These are phyloP conservation scores for Fopius arisanus DNA, from an alignment of 1,140 invertebrate species.

Conservation along the genomic window DNA sequence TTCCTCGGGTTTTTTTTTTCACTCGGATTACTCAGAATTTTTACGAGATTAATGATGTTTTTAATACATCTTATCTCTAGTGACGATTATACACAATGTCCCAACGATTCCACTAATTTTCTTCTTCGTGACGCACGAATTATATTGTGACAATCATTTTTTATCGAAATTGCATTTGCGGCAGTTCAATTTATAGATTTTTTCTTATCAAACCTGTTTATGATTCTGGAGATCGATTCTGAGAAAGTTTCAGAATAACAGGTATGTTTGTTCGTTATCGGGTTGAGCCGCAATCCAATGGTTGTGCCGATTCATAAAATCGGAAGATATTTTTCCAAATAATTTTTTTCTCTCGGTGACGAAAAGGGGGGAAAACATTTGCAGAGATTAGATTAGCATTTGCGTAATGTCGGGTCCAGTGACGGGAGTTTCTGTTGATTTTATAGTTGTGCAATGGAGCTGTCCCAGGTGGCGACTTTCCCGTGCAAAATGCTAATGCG, in stretches of 20 bases:
- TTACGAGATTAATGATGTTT: not conserved
- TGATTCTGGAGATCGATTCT: too few species aligned
- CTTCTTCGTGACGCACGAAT: not conserved
- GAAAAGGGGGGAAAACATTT: not conserved
- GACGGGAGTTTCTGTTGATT: not conserved
- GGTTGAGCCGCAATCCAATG: too few species aligned
- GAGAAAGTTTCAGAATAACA: too few species aligned
- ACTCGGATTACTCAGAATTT: not conserved
- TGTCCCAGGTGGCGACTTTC: constrained; percentile 7
- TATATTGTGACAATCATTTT: not conserved
- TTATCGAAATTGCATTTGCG: not conserved
- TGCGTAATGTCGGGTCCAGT: not conserved
- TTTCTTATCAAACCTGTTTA: not conserved
- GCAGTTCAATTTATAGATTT: not conserved
- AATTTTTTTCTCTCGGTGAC: not conserved
- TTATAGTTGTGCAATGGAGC: constrained; percentile 3
- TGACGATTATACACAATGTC: not conserved
- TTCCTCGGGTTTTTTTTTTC: not conserved
- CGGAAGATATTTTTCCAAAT: not conserved
- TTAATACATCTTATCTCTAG: not conserved
- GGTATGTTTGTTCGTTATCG: too few species aligned
- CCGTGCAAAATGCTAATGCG: not conserved
- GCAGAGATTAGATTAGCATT: not conserved
- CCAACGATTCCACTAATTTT: not conserved
- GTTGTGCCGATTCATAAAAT: not conserved